A percentile compares a stretch with the other conserved stretches of the same genome.
Conservation (phyloP, 2,888 invertebrate species). For the Podotricha telesiphe region DNA sequence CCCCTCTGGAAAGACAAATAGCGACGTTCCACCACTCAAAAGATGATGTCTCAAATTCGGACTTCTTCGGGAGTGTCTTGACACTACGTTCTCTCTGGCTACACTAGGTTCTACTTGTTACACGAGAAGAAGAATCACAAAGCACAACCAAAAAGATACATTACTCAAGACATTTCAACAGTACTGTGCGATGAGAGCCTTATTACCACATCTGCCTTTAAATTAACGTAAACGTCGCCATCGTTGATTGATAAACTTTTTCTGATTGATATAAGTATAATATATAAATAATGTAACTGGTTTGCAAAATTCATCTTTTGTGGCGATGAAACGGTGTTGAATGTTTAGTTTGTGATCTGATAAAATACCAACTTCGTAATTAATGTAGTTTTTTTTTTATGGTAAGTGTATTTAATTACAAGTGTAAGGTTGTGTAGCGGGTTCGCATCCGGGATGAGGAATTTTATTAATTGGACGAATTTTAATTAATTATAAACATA, state of each 20-base stretch:
- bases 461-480: background rate
- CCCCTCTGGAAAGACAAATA: too few species aligned
- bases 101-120: too few species aligned
- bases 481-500: too few species aligned
- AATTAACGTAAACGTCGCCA: conserved; percentile 39
- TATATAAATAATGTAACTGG: conserved; percentile 40
- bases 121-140: too few species aligned
- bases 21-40: too few species aligned
- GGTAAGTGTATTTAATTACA: conserved; percentile 2
- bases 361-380: conserved; percentile 12
- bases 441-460: background rate
- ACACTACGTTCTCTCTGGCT: background rate
- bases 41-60: too few species aligned
- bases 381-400: conserved; percentile 6
- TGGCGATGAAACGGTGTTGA: conserved; percentile 17
- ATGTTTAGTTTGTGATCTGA: conserved; percentile 15
- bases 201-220: conserved; percentile 38
- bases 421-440: background rate
- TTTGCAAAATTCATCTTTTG: conserved; percentile 28
- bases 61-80: too few species aligned
- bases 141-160: too few species aligned
- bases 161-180: background rate
- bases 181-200: conserved; percentile 10
- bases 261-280: conserved; percentile 35
- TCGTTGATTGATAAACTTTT: conserved; percentile 38